Conservation (phyloP, 2,797 vertebrate species). For the Danio jaintianensis region DNA sequence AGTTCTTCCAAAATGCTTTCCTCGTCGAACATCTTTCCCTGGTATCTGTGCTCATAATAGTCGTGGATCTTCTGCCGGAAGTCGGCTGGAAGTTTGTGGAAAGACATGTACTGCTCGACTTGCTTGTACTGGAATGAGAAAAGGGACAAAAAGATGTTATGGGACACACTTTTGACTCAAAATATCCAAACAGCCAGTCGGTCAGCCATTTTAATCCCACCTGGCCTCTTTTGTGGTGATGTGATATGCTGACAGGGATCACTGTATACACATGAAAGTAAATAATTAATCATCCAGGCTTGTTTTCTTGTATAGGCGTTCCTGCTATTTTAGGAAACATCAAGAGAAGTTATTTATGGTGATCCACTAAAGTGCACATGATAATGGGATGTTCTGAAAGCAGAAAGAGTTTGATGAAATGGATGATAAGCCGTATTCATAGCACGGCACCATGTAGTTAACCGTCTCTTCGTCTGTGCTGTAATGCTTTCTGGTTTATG, state of each 20-base stretch:
- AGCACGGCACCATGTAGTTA: slow-evolving; percentile 26
- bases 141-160: not conserved
- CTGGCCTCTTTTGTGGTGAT: slow-evolving; percentile 25
- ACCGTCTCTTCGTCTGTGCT: not conserved
- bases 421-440: slow-evolving; percentile 40
- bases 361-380: slow-evolving; percentile 21
- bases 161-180: not conserved
- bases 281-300: slow-evolving; percentile 61
- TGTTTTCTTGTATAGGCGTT: slow-evolving; percentile 46
- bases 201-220: slow-evolving; percentile 10
- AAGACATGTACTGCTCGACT: slow-evolving; percentile 99
- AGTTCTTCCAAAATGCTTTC: slow-evolving; percentile 98
- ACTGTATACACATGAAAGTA: slow-evolving; percentile 36
- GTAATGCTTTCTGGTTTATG: not conserved
- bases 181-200: not conserved
- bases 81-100: slow-evolving; percentile 96
- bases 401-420: slow-evolving; percentile 12
- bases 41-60: slow-evolving; percentile 97
- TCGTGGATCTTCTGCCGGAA: slow-evolving; percentile 98
- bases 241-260: slow-evolving; percentile 25
- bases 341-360: slow-evolving; percentile 60
- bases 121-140: slow-evolving; percentile 89
- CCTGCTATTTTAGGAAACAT: slow-evolving; percentile 61
- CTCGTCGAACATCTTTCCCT: slow-evolving; percentile 99
- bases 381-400: slow-evolving; percentile 45